phyloP scores from a whole-genome alignment of 2,797 vertebrate species.

The Hippocampus kuda region DNA sequence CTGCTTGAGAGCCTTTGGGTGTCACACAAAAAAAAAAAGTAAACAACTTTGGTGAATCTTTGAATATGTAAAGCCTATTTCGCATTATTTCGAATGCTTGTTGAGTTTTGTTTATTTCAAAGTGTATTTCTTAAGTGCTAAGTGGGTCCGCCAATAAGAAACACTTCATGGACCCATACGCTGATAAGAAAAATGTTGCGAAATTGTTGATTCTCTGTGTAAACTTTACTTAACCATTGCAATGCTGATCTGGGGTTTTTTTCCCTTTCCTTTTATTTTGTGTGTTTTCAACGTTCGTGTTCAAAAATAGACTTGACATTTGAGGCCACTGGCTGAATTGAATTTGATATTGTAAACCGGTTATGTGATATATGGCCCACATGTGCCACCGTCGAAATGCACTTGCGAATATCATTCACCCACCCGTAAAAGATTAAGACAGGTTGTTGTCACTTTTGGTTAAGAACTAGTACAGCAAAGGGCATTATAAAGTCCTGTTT shows the following conservation, averaged over 20 bases:
- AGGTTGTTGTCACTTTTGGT: background rate
- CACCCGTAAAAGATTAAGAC: background rate
- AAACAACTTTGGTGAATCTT: background rate
- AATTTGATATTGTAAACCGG: background rate
- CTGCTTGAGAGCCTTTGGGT: background rate
- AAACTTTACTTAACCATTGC: background rate
- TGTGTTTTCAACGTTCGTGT: background rate
- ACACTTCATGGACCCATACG: background rate
- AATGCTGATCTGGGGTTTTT: background rate
- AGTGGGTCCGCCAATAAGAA: background rate
- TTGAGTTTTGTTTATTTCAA: background rate
- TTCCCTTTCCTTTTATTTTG: background rate
- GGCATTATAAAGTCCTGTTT: background rate
- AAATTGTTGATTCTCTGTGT: background rate
- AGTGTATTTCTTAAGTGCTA: background rate
- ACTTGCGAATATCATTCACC: background rate
- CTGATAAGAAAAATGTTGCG: slow-evolving; percentile 6
- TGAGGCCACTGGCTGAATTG: background rate
- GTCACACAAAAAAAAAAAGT: background rate
- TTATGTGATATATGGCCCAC: background rate
- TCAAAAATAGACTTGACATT: background rate
- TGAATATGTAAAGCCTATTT: background rate
- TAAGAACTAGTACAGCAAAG: background rate
- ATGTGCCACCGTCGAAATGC: background rate
- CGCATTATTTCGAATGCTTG: background rate